These are phyloP conservation scores for Brachirus orientalis DNA, from an alignment of 2,113 vertebrate species.

Conservation along the genomic window DNA sequence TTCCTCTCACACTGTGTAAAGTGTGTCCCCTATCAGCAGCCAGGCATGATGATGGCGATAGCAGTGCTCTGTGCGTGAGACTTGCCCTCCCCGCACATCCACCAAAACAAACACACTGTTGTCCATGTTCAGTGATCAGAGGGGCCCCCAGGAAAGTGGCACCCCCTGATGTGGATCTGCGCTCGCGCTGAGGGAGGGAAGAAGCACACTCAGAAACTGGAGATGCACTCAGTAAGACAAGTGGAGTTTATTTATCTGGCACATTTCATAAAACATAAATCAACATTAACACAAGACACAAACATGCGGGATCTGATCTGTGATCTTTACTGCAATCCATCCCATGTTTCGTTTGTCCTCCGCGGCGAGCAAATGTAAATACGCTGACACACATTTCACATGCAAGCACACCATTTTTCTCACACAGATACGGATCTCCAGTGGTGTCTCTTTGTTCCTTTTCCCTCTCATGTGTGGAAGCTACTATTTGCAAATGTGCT, in stretches of 20 bases:
- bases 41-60: conserved; percentile 31
- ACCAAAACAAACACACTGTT: conserved; percentile 13
- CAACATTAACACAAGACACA: conserved; percentile 8
- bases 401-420: not conserved
- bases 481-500: conserved; percentile 56
- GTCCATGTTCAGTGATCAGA: conserved; percentile 24
- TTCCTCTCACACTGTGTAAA: conserved; percentile 52
- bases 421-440: conserved; percentile 23
- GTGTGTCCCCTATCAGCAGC: conserved; percentile 46
- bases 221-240: not conserved
- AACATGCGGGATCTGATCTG: conserved; percentile 1
- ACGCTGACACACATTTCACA: not conserved
- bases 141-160: conserved; percentile 7
- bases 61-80: not conserved
- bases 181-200: conserved; percentile 10
- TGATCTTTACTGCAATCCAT: not conserved
- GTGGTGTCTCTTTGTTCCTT: conserved; percentile 1
- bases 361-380: not conserved
- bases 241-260: not conserved
- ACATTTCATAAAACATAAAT: not conserved
- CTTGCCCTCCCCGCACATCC: not conserved
- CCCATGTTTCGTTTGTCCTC: not conserved
- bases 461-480: not conserved
- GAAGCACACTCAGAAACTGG: conserved; percentile 2
- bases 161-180: conserved; percentile 22